A percentile compares a stretch with the other conserved stretches of the same genome.
phyloP scores from a whole-genome alignment of 1,140 invertebrate species.

The Venturia canescens region DNA sequence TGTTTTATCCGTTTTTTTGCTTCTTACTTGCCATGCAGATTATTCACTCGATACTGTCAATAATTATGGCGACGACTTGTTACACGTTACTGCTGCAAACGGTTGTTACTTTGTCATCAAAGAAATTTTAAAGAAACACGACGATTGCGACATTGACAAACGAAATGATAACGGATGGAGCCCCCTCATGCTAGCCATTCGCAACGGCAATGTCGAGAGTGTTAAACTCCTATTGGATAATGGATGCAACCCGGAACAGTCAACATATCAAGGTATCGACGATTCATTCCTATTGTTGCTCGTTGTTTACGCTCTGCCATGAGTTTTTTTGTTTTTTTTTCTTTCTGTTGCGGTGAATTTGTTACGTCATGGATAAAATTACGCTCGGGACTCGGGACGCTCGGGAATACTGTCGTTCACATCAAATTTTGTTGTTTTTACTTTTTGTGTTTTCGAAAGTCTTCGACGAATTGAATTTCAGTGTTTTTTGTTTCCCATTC shows the following conservation, averaged over 20 bases:
- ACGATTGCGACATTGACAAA: slow-evolving; percentile 59
- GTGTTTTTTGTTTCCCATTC: no score
- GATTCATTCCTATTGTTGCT: no score
- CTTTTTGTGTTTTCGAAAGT: no score
- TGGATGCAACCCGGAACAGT: slow-evolving; percentile 69
- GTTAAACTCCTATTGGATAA: slow-evolving; percentile 72
- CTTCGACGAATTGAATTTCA: no score
- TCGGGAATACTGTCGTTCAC: no score
- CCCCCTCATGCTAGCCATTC: slow-evolving; percentile 77
- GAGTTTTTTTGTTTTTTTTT: no score
- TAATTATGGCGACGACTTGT: slow-evolving; percentile 69
- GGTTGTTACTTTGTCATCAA: slow-evolving; percentile 62
- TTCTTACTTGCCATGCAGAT: slow-evolving; percentile 54
- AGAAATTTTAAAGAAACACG: slow-evolving; percentile 62
- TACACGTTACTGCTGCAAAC: slow-evolving; percentile 70
- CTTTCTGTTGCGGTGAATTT: no score
- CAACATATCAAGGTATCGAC: slow-evolving; percentile 74
- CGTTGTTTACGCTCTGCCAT: no score
- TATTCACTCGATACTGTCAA: slow-evolving; percentile 69
- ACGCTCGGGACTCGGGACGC: no score
- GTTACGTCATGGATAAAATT: no score
- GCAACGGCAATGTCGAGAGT: slow-evolving; percentile 72
- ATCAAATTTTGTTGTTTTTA: no score
- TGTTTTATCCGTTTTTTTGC: slow-evolving; percentile 1
- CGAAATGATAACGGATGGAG: slow-evolving; percentile 78